phyloP scores from a whole-genome alignment of 2,888 invertebrate species.

The Poecilobothrus nobilitatus region DNA sequence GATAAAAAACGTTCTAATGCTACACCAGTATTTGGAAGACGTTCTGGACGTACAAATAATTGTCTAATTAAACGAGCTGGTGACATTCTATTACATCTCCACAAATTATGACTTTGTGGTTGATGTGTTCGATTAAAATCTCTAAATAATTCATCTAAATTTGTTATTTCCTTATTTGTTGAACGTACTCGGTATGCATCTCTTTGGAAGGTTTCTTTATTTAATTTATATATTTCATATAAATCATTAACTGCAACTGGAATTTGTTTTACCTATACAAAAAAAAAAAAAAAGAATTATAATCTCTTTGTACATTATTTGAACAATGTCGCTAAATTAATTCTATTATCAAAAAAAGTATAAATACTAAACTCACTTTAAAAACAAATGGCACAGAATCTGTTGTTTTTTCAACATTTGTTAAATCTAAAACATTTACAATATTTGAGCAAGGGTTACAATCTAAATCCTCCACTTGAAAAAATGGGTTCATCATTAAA shows the following conservation, averaged over 20 bases:
- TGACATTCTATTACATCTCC: conserved; percentile 69
- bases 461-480: conserved; percentile 70
- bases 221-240: conserved; percentile 50
- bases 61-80: conserved; percentile 62
- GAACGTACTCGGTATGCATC: conserved; percentile 50
- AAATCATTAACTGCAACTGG: conserved; percentile 50
- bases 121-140: conserved; percentile 36
- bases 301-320: background rate
- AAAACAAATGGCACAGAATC: conserved; percentile 48
- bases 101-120: conserved; percentile 37
- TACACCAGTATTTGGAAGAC: conserved; percentile 64
- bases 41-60: conserved; percentile 61
- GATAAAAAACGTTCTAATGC: conserved; percentile 69
- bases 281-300: conserved; percentile 23
- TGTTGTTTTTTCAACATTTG: conserved; percentile 22
- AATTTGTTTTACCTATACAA: conserved; percentile 54
- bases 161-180: conserved; percentile 36
- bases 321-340: too few species aligned
- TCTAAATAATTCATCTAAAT: conserved; percentile 40
- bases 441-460: conserved; percentile 75
- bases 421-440: conserved; percentile 57
- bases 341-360: too few species aligned
- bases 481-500: conserved; percentile 74
- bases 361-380: conserved; percentile 41
- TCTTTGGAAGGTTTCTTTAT: conserved; percentile 55